Conservation (phyloP, 1,140 invertebrate genomes). For the Lucilia sericata region DNA sequence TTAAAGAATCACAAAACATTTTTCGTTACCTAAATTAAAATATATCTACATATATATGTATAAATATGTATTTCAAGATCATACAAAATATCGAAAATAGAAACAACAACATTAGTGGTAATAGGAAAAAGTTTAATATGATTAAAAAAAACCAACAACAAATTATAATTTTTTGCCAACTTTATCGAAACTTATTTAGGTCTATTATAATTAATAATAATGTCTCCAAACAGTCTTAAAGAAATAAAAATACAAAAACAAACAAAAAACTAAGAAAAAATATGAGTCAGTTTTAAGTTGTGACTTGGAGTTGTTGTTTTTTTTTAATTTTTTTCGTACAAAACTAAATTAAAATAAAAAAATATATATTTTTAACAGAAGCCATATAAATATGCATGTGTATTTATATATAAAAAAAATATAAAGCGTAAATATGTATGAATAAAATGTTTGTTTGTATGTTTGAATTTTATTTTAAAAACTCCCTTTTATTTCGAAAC, state of each 20-base stretch:
- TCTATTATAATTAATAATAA: neutral
- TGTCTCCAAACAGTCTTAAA: slow-evolving; percentile 18
- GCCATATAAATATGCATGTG: slow-evolving; percentile 39
- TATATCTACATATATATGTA: neutral
- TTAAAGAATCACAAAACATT: slow-evolving; percentile 17
- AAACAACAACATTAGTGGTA: neutral
- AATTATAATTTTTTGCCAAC: neutral
- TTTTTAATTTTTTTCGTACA: neutral
- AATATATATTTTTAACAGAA: slow-evolving; percentile 15
- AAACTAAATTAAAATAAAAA: neutral
- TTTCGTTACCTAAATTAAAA: slow-evolving; percentile 13
- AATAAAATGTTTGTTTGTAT: neutral
- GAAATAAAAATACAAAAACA: neutral
- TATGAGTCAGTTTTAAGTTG: neutral
- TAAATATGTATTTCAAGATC: neutral
- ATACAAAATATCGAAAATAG: neutral
- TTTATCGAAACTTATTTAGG: neutral
- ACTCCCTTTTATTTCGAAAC: slow-evolving; percentile 26
- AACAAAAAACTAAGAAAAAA: slow-evolving; percentile 7
- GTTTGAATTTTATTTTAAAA: slow-evolving; percentile 4
- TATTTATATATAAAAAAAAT: too few species aligned
- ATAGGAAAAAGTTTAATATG: neutral
- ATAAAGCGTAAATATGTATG: neutral
- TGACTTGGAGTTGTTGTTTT: neutral
- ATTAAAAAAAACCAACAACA: neutral